These are phyloP conservation scores for Brachymystax lenok DNA, from an alignment of 2,797 vertebrate genomes.

Conservation along the genomic window DNA sequence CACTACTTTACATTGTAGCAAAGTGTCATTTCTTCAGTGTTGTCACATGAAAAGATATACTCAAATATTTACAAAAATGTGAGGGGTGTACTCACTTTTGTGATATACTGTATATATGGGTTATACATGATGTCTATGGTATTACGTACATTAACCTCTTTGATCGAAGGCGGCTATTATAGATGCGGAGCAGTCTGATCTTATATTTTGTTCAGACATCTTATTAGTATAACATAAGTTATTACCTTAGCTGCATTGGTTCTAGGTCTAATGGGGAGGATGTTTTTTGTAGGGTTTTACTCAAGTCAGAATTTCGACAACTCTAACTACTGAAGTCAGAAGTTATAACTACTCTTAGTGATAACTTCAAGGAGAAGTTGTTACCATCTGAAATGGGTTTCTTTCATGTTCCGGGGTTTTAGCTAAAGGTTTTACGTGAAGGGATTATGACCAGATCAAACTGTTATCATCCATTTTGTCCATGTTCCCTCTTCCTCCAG, in stretches of 20 bases:
- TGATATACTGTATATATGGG: no score
- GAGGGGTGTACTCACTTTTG: no score
- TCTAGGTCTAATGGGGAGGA: neutral
- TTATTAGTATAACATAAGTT: neutral
- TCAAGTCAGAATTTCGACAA: no score
- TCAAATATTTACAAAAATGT: no score
- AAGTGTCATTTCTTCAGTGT: no score
- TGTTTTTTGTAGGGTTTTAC: neutral
- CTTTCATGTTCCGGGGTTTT: neutral
- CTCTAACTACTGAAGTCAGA: no score
- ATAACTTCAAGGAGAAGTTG: constrained; percentile 47
- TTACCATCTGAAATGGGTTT: neutral
- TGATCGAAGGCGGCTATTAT: neutral
- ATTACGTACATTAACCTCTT: neutral
- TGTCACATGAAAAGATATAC: no score
- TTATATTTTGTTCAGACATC: neutral
- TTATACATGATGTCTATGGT: no score
- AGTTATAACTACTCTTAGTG: constrained; percentile 81
- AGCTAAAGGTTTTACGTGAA: constrained; percentile 9
- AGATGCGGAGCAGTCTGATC: neutral
- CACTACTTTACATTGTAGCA: no score
- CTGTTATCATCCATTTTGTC: neutral
- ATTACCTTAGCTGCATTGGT: neutral
- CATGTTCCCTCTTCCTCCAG: constrained; percentile 63
- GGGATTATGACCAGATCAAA: neutral